phyloP scores from a whole-genome alignment of 2,113 vertebrate species.

The Hyperopisus bebe region DNA sequence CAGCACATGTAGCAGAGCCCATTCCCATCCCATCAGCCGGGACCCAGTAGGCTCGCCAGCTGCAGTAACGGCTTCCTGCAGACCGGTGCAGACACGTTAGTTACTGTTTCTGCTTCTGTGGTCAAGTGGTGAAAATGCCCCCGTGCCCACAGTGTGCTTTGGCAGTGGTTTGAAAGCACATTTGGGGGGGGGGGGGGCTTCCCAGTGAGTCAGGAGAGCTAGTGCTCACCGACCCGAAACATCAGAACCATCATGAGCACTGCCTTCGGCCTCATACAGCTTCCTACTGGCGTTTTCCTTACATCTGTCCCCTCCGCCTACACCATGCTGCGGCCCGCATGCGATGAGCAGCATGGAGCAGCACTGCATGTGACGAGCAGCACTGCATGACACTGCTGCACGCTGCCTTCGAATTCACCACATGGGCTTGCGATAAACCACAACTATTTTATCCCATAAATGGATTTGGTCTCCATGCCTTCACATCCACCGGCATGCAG shows the following conservation, averaged over 20 bases:
- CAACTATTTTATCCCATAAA: neutral
- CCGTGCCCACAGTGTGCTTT: neutral
- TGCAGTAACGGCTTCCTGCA: neutral
- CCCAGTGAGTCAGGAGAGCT: neutral
- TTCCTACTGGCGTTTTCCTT: neutral
- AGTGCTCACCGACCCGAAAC: neutral
- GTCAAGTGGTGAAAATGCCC: neutral
- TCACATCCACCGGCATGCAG: neutral
- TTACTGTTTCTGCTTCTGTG: neutral
- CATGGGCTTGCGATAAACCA: neutral
- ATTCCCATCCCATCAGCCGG: neutral
- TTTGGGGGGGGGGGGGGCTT: neutral
- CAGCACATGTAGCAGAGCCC: neutral
- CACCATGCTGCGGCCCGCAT: neutral
- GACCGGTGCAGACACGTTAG: neutral
- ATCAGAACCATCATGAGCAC: neutral
- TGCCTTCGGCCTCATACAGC: neutral
- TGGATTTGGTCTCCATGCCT: neutral
- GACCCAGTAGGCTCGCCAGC: neutral
- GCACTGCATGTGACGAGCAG: neutral
- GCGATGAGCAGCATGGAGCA: neutral
- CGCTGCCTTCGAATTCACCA: neutral
- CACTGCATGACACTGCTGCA: neutral
- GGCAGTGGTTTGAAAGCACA: neutral
- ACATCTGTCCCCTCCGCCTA: neutral